Evolutionary conservation across 2,888 invertebrate species (phyloP).

Genomic region (Lumbricus terrestris): DNA sequence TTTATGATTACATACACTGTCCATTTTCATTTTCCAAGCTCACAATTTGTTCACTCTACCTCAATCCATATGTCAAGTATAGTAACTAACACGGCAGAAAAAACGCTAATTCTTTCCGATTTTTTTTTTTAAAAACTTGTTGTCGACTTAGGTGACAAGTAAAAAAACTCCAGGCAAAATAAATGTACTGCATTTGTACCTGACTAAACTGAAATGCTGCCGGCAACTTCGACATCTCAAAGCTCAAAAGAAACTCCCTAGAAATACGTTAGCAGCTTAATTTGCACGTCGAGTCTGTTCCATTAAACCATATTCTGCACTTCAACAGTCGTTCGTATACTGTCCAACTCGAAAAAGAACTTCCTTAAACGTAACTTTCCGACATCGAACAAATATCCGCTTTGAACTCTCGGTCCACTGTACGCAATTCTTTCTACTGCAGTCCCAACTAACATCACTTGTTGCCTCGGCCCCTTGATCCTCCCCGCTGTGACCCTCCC

Average conservation of each 20-base stretch:
- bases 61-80: background rate
- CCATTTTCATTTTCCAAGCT: background rate
- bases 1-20: background rate
- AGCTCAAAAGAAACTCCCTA: background rate
- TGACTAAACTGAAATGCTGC: background rate
- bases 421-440: background rate
- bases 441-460: conserved; percentile 9
- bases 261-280: background rate
- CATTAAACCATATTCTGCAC: background rate
- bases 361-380: background rate
- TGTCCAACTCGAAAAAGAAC: background rate
- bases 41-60: background rate
- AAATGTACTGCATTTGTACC: background rate
- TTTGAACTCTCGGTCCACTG: background rate
- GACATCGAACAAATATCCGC: background rate
- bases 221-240: background rate
- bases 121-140: background rate
- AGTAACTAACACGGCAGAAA: background rate
- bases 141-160: background rate
- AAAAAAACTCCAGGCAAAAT: background rate
- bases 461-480: background rate
- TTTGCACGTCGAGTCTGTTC: too few species aligned
- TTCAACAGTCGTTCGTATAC: background rate
- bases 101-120: background rate
- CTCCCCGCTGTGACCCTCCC: background rate